Evolutionary conservation across 2,113 vertebrate species (phyloP).

Genomic region (Oostethus manadensis): DNA sequence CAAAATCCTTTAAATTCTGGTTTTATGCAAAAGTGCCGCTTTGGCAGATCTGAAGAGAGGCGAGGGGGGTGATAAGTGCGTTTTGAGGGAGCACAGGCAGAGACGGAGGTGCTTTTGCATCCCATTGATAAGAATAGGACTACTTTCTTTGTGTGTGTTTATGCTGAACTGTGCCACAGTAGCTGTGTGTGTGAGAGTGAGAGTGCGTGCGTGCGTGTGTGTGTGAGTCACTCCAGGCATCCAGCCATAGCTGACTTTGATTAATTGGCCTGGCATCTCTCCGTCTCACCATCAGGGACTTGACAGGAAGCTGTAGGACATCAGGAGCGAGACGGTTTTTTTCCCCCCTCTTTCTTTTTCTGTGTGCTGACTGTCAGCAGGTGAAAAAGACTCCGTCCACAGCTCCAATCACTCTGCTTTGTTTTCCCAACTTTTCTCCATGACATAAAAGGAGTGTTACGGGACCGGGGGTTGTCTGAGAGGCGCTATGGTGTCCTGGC

Average conservation of each 20-base stretch:
- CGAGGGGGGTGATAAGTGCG: constrained; percentile 88
- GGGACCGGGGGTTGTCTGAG: not conserved
- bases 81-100: constrained; percentile 78
- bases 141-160: constrained; percentile 66
- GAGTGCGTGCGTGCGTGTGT: constrained; percentile 22
- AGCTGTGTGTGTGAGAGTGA: constrained; percentile 33
- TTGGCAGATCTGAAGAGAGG: constrained; percentile 91
- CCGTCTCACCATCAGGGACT: constrained; percentile 83
- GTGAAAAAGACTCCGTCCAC: constrained; percentile 81
- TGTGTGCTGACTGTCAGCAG: constrained; percentile 80
- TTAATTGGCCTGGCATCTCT: constrained; percentile 92
- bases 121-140: constrained; percentile 81
- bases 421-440: constrained; percentile 16
- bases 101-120: constrained; percentile 88
- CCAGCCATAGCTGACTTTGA: constrained; percentile 98
- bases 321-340: constrained; percentile 52
- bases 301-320: constrained; percentile 81
- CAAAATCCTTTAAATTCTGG: constrained; percentile 62
- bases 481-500: not conserved
- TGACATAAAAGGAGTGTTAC: not conserved
- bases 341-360: constrained; percentile 8
- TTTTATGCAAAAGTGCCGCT: constrained; percentile 91
- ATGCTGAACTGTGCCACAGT: not conserved
- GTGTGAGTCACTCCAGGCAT: constrained; percentile 87
- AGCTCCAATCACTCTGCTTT: constrained; percentile 54